Evolutionary conservation across 2,113 vertebrate species (phyloP).

Genomic region (Rutilus rutilus): DNA sequence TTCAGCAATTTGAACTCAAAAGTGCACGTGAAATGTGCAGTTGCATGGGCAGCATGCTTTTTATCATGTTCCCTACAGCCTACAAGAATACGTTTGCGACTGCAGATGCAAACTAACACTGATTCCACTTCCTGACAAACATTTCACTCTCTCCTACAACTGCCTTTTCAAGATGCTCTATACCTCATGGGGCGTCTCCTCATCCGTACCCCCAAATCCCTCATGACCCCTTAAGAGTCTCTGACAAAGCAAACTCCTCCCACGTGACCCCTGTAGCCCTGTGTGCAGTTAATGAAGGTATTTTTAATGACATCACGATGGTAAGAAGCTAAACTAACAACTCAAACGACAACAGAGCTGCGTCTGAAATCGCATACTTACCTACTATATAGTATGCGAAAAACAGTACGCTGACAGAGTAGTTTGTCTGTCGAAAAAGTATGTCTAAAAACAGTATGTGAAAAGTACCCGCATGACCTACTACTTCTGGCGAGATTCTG

Average conservation of each 20-base stretch:
- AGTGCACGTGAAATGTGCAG: background rate
- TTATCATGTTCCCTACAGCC: background rate
- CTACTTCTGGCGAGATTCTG: too few species aligned
- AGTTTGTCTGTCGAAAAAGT: too few species aligned
- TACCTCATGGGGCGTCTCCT: background rate
- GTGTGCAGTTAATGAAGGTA: background rate
- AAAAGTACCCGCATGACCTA: too few species aligned
- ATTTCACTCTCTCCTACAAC: background rate
- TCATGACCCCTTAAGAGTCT: slow-evolving; percentile 24
- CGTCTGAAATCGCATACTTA: too few species aligned
- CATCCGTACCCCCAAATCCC: slow-evolving; percentile 28
- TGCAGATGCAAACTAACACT: background rate
- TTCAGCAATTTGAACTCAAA: background rate
- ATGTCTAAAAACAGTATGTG: too few species aligned
- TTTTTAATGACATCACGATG: background rate
- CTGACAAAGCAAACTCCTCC: slow-evolving; percentile 9
- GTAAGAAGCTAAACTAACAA: background rate
- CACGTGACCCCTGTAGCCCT: background rate
- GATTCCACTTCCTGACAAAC: background rate
- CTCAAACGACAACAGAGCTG: background rate
- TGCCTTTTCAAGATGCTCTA: slow-evolving; percentile 18
- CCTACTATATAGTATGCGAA: too few species aligned
- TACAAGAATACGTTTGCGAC: background rate
- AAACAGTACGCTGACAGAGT: too few species aligned
- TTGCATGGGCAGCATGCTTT: background rate